Evolutionary conservation across 2,113 vertebrate genomes (phyloP).

Genomic region (Hyaena hyaena): DNA sequence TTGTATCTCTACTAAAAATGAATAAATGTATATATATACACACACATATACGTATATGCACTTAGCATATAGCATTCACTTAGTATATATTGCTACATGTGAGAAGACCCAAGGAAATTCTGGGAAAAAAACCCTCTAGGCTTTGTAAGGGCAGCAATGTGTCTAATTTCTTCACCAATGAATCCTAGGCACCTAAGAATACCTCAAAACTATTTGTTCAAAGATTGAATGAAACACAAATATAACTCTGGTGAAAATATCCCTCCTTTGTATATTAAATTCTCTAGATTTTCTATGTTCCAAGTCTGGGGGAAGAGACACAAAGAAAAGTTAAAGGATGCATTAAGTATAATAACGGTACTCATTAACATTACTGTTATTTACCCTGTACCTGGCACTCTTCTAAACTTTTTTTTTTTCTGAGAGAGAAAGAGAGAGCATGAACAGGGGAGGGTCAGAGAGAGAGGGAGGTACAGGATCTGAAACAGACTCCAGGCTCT

Average conservation of each 20-base stretch:
- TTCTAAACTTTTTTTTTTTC: neutral
- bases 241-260: neutral
- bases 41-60: neutral
- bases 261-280: neutral
- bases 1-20: neutral
- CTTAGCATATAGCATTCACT: neutral
- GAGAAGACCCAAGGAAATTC: neutral
- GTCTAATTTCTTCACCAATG: neutral
- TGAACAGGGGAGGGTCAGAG: no score
- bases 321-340: neutral
- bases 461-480: no score
- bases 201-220: constrained; percentile 11
- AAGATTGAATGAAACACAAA: constrained; percentile 2
- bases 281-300: neutral
- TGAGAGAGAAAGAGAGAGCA: no score
- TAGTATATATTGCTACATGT: neutral
- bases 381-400: neutral
- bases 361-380: neutral
- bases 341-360: neutral
- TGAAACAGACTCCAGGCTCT: no score
- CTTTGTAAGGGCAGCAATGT: neutral
- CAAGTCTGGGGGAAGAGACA: neutral
- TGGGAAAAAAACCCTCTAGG: neutral
- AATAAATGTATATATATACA: neutral
- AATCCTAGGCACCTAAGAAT: neutral